These are phyloP conservation scores for Copsychus sechellarum DNA, from an alignment of 2,113 vertebrate species.

Conservation along the genomic window DNA sequence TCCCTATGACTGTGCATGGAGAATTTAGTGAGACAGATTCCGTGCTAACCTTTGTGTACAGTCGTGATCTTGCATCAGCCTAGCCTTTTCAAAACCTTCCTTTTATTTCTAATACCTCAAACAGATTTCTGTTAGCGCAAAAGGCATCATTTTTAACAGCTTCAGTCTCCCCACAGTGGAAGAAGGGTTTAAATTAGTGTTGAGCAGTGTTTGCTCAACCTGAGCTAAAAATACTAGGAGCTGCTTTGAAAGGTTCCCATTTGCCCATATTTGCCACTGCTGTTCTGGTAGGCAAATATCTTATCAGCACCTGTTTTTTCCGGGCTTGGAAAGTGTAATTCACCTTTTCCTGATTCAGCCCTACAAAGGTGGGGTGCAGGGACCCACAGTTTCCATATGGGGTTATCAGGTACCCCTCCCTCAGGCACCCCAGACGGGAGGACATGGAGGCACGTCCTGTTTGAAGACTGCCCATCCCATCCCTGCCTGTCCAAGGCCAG, in stretches of 20 bases:
- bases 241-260: not conserved
- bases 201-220: not conserved
- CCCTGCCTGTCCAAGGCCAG: slow-evolving; percentile 27
- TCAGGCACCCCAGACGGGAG: slow-evolving; percentile 53
- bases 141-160: not conserved
- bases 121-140: not conserved
- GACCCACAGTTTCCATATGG: slow-evolving; percentile 56
- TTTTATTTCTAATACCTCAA: not conserved
- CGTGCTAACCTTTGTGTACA: rapidly evolving
- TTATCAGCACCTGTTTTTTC: slow-evolving; percentile 43
- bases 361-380: slow-evolving; percentile 38
- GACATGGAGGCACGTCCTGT: slow-evolving; percentile 61
- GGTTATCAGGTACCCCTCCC: slow-evolving; percentile 65
- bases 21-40: not conserved
- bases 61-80: not conserved
- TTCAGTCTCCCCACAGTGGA: not conserved
- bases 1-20: not conserved
- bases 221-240: not conserved
- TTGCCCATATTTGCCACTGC: not conserved
- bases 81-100: not conserved
- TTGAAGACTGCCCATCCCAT: slow-evolving; percentile 69
- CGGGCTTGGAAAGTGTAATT: slow-evolving; percentile 12
- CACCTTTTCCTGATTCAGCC: slow-evolving; percentile 61
- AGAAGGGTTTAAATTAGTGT: not conserved
- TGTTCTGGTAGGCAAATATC: slow-evolving; percentile 43